phyloP scores from a whole-genome alignment of 1,140 invertebrate species.

The Drosophila cardini region DNA sequence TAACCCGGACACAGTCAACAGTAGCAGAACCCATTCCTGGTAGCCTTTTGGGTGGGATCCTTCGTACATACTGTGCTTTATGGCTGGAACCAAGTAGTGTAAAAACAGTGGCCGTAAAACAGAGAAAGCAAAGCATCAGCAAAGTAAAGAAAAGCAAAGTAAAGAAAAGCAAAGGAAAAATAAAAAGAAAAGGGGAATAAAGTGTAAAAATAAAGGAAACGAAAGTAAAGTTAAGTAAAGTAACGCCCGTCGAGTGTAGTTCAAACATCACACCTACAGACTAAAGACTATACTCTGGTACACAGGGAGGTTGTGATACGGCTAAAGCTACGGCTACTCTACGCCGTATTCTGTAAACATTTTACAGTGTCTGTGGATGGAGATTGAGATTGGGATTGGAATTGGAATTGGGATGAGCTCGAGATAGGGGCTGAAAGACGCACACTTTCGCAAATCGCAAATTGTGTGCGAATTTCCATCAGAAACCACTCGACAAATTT shows the following conservation, averaged over 20 bases:
- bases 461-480: conserved; percentile 26
- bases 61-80: conserved; percentile 29
- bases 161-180: conserved; percentile 22
- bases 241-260: conserved; percentile 69
- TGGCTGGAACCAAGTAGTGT: conserved; percentile 53
- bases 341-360: conserved; percentile 75
- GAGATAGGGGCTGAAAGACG: not conserved
- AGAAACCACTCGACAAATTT: conserved; percentile 12
- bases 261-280: conserved; percentile 77
- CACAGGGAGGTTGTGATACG: conserved; percentile 36
- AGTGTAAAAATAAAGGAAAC: conserved; percentile 3
- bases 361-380: conserved; percentile 35
- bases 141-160: conserved; percentile 38
- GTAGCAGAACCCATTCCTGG: not conserved
- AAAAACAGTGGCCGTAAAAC: conserved; percentile 63
- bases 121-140: conserved; percentile 49
- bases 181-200: not conserved
- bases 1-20: conserved; percentile 5
- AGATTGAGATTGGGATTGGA: conserved; percentile 11
- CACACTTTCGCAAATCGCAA: conserved; percentile 28
- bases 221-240: conserved; percentile 20
- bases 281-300: conserved; percentile 24
- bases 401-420: conserved; percentile 24
- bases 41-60: conserved; percentile 13
- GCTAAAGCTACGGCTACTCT: conserved; percentile 37